Evolutionary conservation across 2,113 vertebrate genomes (phyloP), one percentile per base, ranked within the genome.

Genomic region (Sitta europaea): DNA sequence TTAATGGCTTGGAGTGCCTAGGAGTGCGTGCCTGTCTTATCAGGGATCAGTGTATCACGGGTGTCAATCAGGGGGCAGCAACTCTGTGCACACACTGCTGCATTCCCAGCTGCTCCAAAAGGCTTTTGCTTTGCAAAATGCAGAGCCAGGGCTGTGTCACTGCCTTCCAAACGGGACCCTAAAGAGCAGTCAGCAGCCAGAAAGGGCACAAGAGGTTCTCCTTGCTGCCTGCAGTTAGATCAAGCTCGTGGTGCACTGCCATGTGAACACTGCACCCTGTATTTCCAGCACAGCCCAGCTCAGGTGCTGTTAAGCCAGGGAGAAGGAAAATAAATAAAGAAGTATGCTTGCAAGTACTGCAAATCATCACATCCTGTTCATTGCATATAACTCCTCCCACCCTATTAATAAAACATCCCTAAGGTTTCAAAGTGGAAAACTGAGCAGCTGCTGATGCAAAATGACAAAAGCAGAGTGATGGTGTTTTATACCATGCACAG

Each of bases 361-460:
- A 63, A 71, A 54, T 66, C 55, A 78, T 86, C 13, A 22, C 70
- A 77, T 71, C 76, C 83, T 75, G 50, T 87, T 83, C 75, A 19
- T 77, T 68, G n/a, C 18, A 75, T 12, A 18, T n/a, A 71, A 9
- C 55, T 70, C 59, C 76, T 95, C 78, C 77, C 61, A 87, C 17
- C 22, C 33, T 24, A 6, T 74, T 80, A 77, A 63, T 73, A 82
- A 79, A 77, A 74, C 0, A 3, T 55, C 76, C 85, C 35, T 43
- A 48, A 88, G 62, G 51, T 79, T 92, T 94, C 63, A 29, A 62
- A 88, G 66, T 47, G 67, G 47, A 86, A 86, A 87, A 36, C 75
- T 88, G 92, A 83, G 71, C 78, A 83, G 88, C 22, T 83, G 57
- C 91, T 74, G 59, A 77, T 88, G 59, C 43, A 67, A 74, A 92